Evolutionary conservation across 2,113 vertebrate species (phyloP), one percentile per base, ranked within the genome.

Genomic region (Catharus bicknelli): DNA sequence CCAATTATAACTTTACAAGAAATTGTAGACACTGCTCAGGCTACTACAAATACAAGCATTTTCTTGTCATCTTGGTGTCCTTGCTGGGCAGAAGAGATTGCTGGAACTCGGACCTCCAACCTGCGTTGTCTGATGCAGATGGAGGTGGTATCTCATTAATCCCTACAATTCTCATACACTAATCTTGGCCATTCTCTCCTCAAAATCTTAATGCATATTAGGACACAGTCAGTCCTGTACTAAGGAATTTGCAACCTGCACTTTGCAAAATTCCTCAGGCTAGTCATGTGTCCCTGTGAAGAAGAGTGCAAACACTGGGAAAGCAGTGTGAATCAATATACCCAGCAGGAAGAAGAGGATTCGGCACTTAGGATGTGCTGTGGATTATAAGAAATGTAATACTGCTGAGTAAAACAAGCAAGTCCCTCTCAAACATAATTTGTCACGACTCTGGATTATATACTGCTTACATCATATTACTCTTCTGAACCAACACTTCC

Each of bases 141-240:
- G 22, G 29, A 70, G 7, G 9, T 50, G 43, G 20, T 62, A 77
- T n/a, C 13, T 73, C 20, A 19, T 53, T 62, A 72, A 55, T 68
- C 9, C 11, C 5, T 40, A 8, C 21, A 55, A 4, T 13, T 42
- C 25, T 62, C 5, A 34, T 11, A 68, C 1, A 2, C 1, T 1
- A 1, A 5, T 48, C 34, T 47, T 75, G 8, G 40, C 14, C 13
- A 55, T 29, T n/a, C 1, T 83, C 5, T 76, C 40, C 50, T 80
- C 38, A 69, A 69, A 76, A 64, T 48, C 27, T 73, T 53, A 45
- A 57, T 20, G 10, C 7, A 16, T 40, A 30, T 55, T 45, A 59
- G 43, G 30, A 21, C 17, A 17, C 10, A 82, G 29, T 15, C 3
- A 2, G 10, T n/a, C 12, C 48, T 72, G 5, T 14, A 8, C 18